Evolutionary conservation across 92 coral and sea anemone species (phyloP), one percentile per base, ranked within the genome.

Genomic region (Palythoa grandiflora): DNA sequence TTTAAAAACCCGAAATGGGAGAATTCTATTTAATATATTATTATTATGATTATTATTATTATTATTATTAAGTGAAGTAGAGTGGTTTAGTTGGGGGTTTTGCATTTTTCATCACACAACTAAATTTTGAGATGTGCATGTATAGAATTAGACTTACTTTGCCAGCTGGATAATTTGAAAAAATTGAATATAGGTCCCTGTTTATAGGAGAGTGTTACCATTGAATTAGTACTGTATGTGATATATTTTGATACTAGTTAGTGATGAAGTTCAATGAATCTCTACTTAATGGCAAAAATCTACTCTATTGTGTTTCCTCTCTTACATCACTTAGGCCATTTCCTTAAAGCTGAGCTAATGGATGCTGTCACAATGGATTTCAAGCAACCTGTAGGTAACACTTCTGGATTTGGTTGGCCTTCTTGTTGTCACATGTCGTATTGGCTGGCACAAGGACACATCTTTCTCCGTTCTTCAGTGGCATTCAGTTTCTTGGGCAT

Each of bases 351-450:
- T 21, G 50, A 55, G 50, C 36, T 35, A 3, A 77, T 77, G 83
- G 83, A 77, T 35, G 28, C 19, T 1, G 14, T 77, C 3, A 38
- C 83, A 28, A 35, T 80, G 85, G 85, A 80, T 60, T 13, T 66
- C 55, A 80, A 80, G 57, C 85, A 63, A 60, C 85, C 85, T 10
- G 16, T 80, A 66, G 85, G 85, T 61, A 80, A 80, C 85, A 80
- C 85, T 7, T 73, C 85, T n/a, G 85, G 85, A 39, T 80, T 80
- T 44, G 85, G 85, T 59, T 80, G 85, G 85, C 85, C 85, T 1
- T 63, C 85, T 17, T 80, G 85, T 80, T 80, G 85, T 63, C 85
- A 80, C 85, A 80, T 80, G 74, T 66, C 85, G 39, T 80, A 80
- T 80, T 80, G 85, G 85, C 59, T 80, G 85, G 85, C 73, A 19